phyloP scores from a whole-genome alignment of 2,888 invertebrate genomes.

The Chesias legatella region DNA sequence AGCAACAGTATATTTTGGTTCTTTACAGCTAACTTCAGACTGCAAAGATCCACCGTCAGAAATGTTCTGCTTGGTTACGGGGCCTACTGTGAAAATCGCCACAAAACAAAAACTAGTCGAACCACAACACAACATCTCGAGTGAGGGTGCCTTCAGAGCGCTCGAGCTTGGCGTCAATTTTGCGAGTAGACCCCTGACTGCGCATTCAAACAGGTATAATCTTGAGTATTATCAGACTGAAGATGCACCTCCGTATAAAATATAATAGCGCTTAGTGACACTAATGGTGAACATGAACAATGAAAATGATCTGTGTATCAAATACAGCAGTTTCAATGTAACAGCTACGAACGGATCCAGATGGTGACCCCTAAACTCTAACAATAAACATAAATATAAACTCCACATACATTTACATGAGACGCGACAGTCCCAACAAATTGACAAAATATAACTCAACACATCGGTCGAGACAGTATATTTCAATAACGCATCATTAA shows the following conservation, averaged over 20 bases:
- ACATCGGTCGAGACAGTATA: conserved; percentile 16
- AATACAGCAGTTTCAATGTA: conserved; percentile 40
- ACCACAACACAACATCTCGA: too few relatives aligned
- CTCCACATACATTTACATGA: conserved; percentile 35
- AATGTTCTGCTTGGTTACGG: too few relatives aligned
- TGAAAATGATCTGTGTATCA: conserved; percentile 24
- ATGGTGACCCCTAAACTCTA: conserved; percentile 31
- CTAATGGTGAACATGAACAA: conserved; percentile 25
- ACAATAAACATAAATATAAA: conserved; percentile 51
- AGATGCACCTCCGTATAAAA: conserved; percentile 15
- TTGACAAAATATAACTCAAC: conserved; percentile 64
- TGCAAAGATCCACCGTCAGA: too few relatives aligned
- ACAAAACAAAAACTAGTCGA: too few relatives aligned
- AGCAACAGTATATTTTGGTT: too few relatives aligned
- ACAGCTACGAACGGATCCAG: conserved; percentile 36
- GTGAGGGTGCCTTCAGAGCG: too few relatives aligned
- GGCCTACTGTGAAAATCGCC: too few relatives aligned
- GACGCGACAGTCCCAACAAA: conserved; percentile 59
- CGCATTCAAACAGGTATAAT: neutral
- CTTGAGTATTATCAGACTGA: neutral
- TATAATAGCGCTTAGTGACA: conserved; percentile 14
- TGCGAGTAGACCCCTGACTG: neutral
- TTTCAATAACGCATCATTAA: conserved; percentile 31
- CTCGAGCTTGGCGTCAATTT: too few relatives aligned
- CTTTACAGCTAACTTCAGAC: too few relatives aligned